Conservation (phyloP, 2,888 invertebrate genomes). For the Chorisops tibialis region DNA sequence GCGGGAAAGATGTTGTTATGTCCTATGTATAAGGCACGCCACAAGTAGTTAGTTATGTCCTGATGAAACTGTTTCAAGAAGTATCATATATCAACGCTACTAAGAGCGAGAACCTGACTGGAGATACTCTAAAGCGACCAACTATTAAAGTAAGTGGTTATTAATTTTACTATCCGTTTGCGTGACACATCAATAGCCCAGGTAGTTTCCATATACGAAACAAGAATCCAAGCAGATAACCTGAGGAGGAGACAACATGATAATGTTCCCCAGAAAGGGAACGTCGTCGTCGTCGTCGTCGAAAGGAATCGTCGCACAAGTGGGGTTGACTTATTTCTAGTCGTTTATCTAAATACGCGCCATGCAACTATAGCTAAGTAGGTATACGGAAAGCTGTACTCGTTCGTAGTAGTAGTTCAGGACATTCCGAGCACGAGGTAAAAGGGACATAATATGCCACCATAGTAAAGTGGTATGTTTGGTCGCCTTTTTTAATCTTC, state of each 20-base stretch:
- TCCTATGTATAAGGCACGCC: too few species aligned
- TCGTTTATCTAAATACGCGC: conserved; percentile 28
- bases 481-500: conserved; percentile 35
- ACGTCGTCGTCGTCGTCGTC: neutral
- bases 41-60: too few species aligned
- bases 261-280: conserved; percentile 11
- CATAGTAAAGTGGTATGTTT: neutral
- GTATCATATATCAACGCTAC: too few species aligned
- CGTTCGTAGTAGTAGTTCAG: neutral
- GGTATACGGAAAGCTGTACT: too few species aligned
- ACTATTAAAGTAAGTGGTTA: conserved; percentile 40
- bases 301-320: neutral
- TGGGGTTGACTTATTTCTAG: conserved; percentile 15
- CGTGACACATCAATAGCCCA: conserved; percentile 37
- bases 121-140: neutral
- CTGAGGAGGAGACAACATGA: neutral
- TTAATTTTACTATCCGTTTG: conserved; percentile 40
- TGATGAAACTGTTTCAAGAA: too few species aligned
- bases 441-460: neutral
- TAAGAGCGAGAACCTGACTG: too few species aligned
- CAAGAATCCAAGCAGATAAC: neutral
- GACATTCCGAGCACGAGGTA: neutral
- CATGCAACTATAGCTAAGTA: neutral
- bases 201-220: too few species aligned
- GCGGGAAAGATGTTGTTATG: too few species aligned